phyloP scores from a whole-genome alignment of 2,113 vertebrate genomes.

The Heteronetta atricapilla region DNA sequence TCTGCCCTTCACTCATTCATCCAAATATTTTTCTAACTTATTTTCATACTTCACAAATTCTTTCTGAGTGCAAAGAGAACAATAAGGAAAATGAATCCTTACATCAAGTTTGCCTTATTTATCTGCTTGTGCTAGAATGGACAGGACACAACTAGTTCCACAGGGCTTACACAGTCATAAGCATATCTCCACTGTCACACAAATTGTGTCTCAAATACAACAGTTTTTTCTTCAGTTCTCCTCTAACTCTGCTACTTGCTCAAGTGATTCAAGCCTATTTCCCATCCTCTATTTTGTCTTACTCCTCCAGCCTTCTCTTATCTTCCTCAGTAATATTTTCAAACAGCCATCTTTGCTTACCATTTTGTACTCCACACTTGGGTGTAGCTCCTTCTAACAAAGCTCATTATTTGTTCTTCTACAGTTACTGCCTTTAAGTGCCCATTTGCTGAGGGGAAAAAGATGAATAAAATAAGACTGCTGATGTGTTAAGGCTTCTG shows the following conservation, averaged over 20 bases:
- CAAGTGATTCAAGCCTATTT: not conserved
- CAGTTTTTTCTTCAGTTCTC: not conserved
- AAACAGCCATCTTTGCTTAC: not conserved
- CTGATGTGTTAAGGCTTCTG: not conserved
- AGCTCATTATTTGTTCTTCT: not conserved
- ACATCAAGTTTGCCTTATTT: not conserved
- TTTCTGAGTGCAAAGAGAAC: not conserved
- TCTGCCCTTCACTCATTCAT: not conserved
- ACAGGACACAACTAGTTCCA: not conserved
- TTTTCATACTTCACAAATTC: not conserved
- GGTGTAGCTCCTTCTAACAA: not conserved
- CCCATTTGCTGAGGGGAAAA: not conserved
- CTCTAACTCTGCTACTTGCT: not conserved
- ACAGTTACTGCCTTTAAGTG: not conserved
- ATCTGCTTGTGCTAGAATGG: not conserved
- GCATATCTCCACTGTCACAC: not conserved
- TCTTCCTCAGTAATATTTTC: not conserved
- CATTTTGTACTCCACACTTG: not conserved
- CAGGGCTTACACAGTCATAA: not conserved
- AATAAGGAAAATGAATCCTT: not conserved
- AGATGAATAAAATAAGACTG: not conserved
- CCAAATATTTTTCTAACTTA: accelerated
- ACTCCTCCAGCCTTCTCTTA: not conserved
- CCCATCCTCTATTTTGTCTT: not conserved
- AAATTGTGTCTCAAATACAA: not conserved